Evolutionary conservation across 2,888 invertebrate species (phyloP).

Genomic region (Amblyjoppa proteus): DNA sequence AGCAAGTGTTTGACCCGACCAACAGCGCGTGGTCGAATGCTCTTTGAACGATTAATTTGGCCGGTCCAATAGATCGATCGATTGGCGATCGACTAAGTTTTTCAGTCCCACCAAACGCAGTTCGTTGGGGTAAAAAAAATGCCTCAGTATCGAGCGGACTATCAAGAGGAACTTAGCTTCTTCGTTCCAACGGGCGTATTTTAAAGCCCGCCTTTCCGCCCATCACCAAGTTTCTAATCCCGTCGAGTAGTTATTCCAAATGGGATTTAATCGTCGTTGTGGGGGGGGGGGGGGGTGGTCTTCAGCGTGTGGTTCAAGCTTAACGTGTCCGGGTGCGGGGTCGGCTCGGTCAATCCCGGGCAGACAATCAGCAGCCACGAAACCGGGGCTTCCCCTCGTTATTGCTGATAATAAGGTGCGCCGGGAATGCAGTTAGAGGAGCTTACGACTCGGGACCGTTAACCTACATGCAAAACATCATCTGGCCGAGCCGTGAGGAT

Average conservation of each 20-base stretch:
- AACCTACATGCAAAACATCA: constrained; percentile 71
- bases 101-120: no score
- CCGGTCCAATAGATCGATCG: no score
- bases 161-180: not conserved
- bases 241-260: not conserved
- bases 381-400: constrained; percentile 42
- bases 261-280: constrained; percentile 2
- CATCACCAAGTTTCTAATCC: not conserved
- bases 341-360: not conserved
- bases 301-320: not conserved
- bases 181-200: not conserved
- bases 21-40: no score
- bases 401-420: constrained; percentile 70
- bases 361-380: constrained; percentile 38
- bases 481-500: constrained; percentile 48
- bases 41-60: no score
- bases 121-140: no score
- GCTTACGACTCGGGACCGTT: constrained; percentile 66
- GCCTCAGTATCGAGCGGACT: not conserved
- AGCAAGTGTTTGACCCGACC: no score
- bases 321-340: not conserved
- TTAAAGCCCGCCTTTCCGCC: not conserved
- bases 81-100: no score
- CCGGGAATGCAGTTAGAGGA: constrained; percentile 69
- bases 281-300: no score